These are phyloP conservation scores for Guaruba guarouba DNA, from an alignment of 2,113 vertebrate genomes.

Conservation along the genomic window DNA sequence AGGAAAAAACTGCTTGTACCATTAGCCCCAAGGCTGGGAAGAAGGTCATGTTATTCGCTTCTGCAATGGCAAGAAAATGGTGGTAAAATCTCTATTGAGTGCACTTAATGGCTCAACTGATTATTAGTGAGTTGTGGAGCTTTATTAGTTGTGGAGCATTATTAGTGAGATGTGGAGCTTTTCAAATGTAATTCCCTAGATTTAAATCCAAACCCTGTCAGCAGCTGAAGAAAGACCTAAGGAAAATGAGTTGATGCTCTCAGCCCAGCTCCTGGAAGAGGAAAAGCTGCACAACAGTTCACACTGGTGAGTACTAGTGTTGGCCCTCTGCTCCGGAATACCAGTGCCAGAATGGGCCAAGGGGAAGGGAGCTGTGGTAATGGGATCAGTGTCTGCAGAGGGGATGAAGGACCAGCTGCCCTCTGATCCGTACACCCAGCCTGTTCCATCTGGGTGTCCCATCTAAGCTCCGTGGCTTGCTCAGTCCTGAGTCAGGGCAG, in stretches of 20 bases:
- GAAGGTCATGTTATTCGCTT: not conserved
- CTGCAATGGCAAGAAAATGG: not conserved
- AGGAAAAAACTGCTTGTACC: not conserved
- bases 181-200: not conserved
- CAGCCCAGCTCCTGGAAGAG: not conserved
- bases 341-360: not conserved
- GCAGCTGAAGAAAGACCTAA: not conserved
- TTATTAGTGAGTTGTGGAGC: constrained; percentile 18
- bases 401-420: accelerated
- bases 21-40: not conserved
- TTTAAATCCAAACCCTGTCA: constrained; percentile 28
- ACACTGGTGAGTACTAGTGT: not conserved
- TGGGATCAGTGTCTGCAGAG: not conserved
- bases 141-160: not conserved
- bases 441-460: not conserved
- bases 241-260: not conserved
- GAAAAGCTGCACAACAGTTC: not conserved
- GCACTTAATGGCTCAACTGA: not conserved
- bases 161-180: constrained; percentile 7
- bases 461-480: not conserved
- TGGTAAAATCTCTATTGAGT: constrained; percentile 14
- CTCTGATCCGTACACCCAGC: not conserved
- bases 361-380: not conserved
- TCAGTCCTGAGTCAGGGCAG: accelerated
- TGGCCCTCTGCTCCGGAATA: not conserved